Conservation (phyloP, 2,888 invertebrate species). For the Ochropleura plecta region DNA sequence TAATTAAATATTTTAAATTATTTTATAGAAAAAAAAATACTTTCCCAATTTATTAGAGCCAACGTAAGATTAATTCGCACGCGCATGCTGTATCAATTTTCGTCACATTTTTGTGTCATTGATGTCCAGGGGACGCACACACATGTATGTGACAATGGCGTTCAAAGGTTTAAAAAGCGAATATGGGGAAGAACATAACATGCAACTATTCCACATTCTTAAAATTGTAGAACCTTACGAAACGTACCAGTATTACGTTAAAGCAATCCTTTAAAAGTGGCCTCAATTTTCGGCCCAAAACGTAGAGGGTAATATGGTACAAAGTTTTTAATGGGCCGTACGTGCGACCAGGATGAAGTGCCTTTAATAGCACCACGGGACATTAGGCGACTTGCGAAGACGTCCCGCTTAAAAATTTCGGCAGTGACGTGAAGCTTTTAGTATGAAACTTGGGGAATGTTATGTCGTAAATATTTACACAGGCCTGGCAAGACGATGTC, state of each 20-base stretch:
- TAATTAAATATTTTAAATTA: too few relatives aligned
- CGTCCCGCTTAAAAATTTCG: conserved; percentile 62
- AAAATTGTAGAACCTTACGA: neutral
- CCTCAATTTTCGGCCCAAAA: conserved; percentile 67
- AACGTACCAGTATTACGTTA: neutral
- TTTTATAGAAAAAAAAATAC: neutral
- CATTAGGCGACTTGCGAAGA: conserved; percentile 65
- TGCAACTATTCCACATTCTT: neutral
- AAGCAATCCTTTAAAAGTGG: conserved; percentile 61
- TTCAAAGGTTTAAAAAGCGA: neutral
- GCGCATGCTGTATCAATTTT: too few relatives aligned
- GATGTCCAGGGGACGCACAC: too few relatives aligned
- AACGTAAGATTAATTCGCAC: too few relatives aligned
- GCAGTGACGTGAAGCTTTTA: conserved; percentile 49
- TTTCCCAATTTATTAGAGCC: too few relatives aligned
- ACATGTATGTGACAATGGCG: too few relatives aligned
- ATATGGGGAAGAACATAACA: neutral
- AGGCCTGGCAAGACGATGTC: conserved; percentile 1
- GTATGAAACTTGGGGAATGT: conserved; percentile 50
- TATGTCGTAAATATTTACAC: conserved; percentile 54
- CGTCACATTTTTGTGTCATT: too few relatives aligned
- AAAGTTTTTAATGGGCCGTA: conserved; percentile 81
- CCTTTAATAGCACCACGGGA: conserved; percentile 70
- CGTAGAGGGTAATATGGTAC: conserved; percentile 73
- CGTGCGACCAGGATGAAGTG: conserved; percentile 76